Evolutionary conservation across 2,113 vertebrate genomes (phyloP).

Genomic region (Glaucomys volans): DNA sequence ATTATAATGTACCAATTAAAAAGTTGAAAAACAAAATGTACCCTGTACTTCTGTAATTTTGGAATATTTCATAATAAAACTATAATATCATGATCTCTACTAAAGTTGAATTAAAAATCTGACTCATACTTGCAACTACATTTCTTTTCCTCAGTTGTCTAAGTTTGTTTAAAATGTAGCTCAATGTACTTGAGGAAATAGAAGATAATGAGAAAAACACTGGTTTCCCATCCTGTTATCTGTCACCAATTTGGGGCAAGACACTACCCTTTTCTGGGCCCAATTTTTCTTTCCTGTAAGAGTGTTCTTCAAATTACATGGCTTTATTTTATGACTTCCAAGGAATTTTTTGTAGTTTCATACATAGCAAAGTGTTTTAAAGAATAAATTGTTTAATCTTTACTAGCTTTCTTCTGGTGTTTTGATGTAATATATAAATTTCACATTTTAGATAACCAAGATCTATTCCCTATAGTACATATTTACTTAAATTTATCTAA

Average conservation of each 20-base stretch:
- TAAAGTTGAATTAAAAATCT: conserved; percentile 44
- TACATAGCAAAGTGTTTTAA: conserved; percentile 10
- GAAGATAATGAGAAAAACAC: conserved; percentile 45
- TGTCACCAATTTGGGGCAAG: conserved; percentile 22
- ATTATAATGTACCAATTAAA: too few relatives aligned
- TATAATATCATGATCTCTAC: neutral
- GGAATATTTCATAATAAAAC: conserved; percentile 56
- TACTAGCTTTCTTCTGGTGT: neutral
- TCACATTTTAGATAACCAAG: conserved; percentile 49
- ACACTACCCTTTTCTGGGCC: neutral
- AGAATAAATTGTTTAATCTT: neutral
- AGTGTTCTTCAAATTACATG: neutral
- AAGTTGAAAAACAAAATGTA: neutral
- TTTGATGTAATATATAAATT: conserved; percentile 55
- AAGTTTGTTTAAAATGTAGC: neutral
- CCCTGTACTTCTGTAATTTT: neutral
- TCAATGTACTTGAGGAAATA: conserved; percentile 24
- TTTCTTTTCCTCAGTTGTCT: conserved; percentile 18
- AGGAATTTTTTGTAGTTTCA: conserved; percentile 39
- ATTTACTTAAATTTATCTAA: neutral
- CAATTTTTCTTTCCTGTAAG: conserved; percentile 28
- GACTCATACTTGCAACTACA: neutral
- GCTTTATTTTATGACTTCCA: conserved; percentile 52
- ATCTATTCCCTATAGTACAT: conserved; percentile 10
- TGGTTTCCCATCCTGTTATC: neutral